A percentile compares a stretch with the other conserved stretches of the same genome.
Conservation (phyloP, 1,140 invertebrate genomes). For the Trichomalopsis sarcophagae region DNA sequence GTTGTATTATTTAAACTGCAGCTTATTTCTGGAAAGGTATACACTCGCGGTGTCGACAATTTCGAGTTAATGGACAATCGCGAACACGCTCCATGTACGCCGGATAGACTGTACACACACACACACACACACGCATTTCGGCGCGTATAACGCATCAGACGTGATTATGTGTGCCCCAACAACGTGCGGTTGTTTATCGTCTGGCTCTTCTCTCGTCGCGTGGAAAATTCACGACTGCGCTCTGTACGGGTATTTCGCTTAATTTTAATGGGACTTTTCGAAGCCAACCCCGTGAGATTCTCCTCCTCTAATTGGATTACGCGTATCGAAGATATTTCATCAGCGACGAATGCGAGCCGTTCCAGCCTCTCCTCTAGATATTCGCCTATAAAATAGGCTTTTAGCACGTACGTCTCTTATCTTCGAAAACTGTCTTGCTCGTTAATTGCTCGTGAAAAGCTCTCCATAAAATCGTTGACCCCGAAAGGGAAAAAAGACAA, state of each 20-base stretch:
- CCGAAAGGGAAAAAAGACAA: not conserved
- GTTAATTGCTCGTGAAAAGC: not conserved
- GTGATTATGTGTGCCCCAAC: not conserved
- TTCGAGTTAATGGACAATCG: constrained; percentile 41
- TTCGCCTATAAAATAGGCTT: not conserved
- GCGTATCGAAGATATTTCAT: not conserved
- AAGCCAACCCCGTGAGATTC: not conserved
- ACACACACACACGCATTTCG: not conserved
- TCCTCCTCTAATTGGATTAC: not conserved
- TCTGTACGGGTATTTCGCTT: not conserved
- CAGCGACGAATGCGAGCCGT: not conserved
- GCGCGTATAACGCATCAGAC: too few relatives aligned
- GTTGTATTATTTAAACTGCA: constrained; percentile 49
- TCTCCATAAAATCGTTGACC: not conserved
- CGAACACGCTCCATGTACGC: not conserved
- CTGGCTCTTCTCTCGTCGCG: not conserved
- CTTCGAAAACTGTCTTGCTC: not conserved
- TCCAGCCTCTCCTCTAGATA: not conserved
- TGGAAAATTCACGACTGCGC: not conserved
- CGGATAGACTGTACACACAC: not conserved
- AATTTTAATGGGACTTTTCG: not conserved
- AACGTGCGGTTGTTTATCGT: not conserved
- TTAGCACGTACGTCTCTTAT: not conserved
- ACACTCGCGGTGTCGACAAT: constrained; percentile 34
- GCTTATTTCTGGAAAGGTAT: constrained; percentile 36